These are phyloP conservation scores for Chrysogorgia sp. DNA, from an alignment of 92 coral and sea anemone species.

Conservation along the genomic window DNA sequence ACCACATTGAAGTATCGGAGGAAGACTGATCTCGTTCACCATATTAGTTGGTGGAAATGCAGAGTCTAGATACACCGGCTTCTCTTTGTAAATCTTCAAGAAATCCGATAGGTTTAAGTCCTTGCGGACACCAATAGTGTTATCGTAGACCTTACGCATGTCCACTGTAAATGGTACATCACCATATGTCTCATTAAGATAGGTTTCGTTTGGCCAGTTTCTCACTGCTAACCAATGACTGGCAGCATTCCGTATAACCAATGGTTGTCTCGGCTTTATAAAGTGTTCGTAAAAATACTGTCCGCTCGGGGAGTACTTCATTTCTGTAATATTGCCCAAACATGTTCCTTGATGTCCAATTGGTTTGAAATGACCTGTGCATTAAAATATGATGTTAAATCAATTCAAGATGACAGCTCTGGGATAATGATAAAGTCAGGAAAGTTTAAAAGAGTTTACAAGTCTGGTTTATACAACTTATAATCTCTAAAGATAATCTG, in stretches of 20 bases:
- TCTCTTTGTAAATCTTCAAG: constrained; percentile 72
- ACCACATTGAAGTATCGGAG: constrained; percentile 77
- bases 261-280: constrained; percentile 76
- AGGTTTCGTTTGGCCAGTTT: constrained; percentile 82
- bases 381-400: too few relatives aligned
- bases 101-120: constrained; percentile 67
- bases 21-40: constrained; percentile 75
- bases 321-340: constrained; percentile 60
- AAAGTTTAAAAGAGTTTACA: too few relatives aligned
- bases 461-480: too few relatives aligned
- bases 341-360: constrained; percentile 74
- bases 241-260: constrained; percentile 84
- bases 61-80: constrained; percentile 87
- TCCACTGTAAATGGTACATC: constrained; percentile 74
- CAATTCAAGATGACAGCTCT: too few relatives aligned
- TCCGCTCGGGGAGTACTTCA: constrained; percentile 82
- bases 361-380: constrained; percentile 72
- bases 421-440: too few relatives aligned
- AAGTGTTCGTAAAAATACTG: constrained; percentile 82
- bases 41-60: constrained; percentile 68
- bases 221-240: constrained; percentile 86
- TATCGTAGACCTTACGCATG: constrained; percentile 73
- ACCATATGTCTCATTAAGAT: constrained; percentile 72
- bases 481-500: too few relatives aligned
- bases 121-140: constrained; percentile 73